Base-by-base conservation (phyloP, 1,140 invertebrate genomes). In the Apocrypta bakeri region DNA sequence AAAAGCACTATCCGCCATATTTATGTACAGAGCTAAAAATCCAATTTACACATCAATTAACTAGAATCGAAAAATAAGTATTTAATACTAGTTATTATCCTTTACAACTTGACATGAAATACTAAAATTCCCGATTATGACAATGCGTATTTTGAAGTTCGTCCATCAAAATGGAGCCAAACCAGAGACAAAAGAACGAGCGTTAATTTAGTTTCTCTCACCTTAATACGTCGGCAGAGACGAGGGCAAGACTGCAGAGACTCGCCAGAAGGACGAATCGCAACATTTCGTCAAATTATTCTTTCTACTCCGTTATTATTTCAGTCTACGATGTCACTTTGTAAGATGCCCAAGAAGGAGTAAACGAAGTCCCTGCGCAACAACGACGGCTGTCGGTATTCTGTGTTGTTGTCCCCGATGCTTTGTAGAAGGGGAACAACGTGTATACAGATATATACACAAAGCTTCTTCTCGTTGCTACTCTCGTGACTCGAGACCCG, bases 161-260 rank as follows among this genome's bases (percentile, higher is more conserved):
- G 37, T 40, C 37, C 31, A 42, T 66, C 29, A 63, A 12, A 33
- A 76, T 56, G 48, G 48, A 56, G 48, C 21, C 48, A 7, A 21
- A 56, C 21, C 33, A 24, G 1, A 33, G 42, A 79, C 17, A 74
- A 42, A 81, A 75, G 31, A 63, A 61, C 69, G 25, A 3, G 21
- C 14, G 6, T 56, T n/a, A n/a, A 56, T 7, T 7, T 6, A 63
- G 11, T n/a, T 69, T 37, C 63, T 27, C 9, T 64, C 27, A 83
- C 82, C 77, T 83, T 11, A 83, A 21, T 2, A 83, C n/a, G 9
- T 83, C 61, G 12, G 83, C 78, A 61, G 71, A 77, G n/a, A 75
- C 61, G 8, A 81, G 2, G 25, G 25, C 33, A 9, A 83, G 27
- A n/a, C 33, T 37, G 33, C 72, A 84, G 14, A 76, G 25, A 17